These are phyloP conservation scores for Cryptocephalus primarius DNA, from an alignment of 2,888 invertebrate genomes.

Conservation along the genomic window DNA sequence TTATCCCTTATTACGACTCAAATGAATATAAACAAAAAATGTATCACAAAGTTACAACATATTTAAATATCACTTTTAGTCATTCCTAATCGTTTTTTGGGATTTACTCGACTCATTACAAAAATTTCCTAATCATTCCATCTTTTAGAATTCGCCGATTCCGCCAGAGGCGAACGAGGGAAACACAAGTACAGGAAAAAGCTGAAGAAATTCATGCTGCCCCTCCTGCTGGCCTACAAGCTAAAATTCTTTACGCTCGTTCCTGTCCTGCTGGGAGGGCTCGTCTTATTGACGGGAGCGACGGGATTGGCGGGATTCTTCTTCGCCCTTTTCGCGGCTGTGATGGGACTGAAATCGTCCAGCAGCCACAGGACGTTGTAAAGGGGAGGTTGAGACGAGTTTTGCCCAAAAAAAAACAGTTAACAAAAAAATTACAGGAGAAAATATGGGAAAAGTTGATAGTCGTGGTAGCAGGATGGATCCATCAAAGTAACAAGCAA, in stretches of 20 bases:
- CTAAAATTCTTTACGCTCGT: slow-evolving; percentile 70
- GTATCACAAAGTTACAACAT: too few relatives aligned
- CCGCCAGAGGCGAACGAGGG: slow-evolving; percentile 22
- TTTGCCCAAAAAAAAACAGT: too few relatives aligned
- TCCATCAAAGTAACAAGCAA: too few relatives aligned
- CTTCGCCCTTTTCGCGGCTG: slow-evolving; percentile 75
- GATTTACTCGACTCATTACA: too few relatives aligned
- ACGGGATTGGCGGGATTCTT: slow-evolving; percentile 79
- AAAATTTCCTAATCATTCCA: background rate
- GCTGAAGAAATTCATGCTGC: slow-evolving; percentile 59
- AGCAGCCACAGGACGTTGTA: slow-evolving; percentile 10
- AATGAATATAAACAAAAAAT: too few relatives aligned
- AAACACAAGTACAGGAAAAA: slow-evolving; percentile 44
- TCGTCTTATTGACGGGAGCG: slow-evolving; percentile 63
- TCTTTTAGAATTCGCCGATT: slow-evolving; percentile 18
- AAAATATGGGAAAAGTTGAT: too few relatives aligned
- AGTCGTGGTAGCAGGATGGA: too few relatives aligned
- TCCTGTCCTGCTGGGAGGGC: slow-evolving; percentile 61
- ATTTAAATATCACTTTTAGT: too few relatives aligned
- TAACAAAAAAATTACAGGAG: too few relatives aligned
- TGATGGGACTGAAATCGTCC: slow-evolving; percentile 59
- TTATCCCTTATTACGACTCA: too few relatives aligned
- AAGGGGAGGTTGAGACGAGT: too few relatives aligned
- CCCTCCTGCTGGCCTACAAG: slow-evolving; percentile 71
- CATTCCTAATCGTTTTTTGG: too few relatives aligned